Conservation (phyloP, 2,113 vertebrate genomes). For the Puntigrus tetrazona region DNA sequence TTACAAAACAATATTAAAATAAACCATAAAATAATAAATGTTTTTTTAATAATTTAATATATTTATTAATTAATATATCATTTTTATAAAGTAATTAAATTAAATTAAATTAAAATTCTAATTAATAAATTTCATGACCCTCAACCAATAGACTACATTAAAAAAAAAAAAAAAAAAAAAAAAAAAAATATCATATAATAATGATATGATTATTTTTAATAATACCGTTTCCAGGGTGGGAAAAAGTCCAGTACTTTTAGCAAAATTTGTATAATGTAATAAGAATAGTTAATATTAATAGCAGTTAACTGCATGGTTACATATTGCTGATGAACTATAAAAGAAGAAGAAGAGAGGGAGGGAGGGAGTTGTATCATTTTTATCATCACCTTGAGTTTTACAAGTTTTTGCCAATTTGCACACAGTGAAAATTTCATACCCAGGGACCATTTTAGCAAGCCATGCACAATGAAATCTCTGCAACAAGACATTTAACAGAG, state of each 20-base stretch:
- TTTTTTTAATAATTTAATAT: too few species aligned
- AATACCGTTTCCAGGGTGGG: not conserved
- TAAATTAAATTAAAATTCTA: too few species aligned
- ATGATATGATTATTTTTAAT: not conserved
- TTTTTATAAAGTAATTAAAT: too few species aligned
- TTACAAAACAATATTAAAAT: too few species aligned
- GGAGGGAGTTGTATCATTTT: not conserved
- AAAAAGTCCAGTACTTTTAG: too few species aligned
- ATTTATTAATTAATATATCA: too few species aligned
- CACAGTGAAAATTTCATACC: constrained; percentile 28
- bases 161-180: too few species aligned
- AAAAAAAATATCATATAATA: too few species aligned
- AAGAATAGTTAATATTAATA: not conserved
- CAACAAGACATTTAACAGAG: not conserved
- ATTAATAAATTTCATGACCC: too few species aligned
- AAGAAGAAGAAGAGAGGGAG: not conserved
- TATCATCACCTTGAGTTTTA: not conserved
- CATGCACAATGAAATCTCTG: not conserved
- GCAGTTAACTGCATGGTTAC: not conserved
- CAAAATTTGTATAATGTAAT: not conserved
- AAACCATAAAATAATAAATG: too few species aligned
- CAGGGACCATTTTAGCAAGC: constrained; percentile 30
- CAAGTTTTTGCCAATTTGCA: not conserved
- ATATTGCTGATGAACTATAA: not conserved
- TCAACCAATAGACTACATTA: not conserved